Base-by-base conservation (phyloP, 2,888 invertebrate genomes). In the Plebejus melissa region DNA sequence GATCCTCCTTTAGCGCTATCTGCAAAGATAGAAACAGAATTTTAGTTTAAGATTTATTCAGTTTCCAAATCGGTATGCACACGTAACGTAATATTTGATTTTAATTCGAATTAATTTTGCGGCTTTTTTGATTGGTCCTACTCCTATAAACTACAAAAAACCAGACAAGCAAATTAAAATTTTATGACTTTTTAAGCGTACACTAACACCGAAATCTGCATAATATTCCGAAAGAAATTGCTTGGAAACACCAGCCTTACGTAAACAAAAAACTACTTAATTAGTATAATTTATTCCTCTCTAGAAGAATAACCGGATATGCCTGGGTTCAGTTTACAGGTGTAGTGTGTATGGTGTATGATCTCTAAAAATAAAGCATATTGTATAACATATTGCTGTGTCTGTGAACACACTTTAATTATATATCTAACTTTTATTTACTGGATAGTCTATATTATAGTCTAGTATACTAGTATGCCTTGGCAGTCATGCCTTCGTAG, bases 1-100 rank as follows among this genome's bases (percentile, higher is more conserved):
- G 96, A 90, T 96, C 96, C 86, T 96, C 95, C 88, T 95, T 95
- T 87, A 95, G 89, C 84, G 94, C 87, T 80, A 91, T 88, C 94
- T 94, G 91, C 74, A 90, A 92, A 84, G 82, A 85, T 11, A 70
- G 9, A 41, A 70, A 75, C 50, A 54, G n/a, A 72, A 69, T 77
- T 78, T 80, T 78, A 82, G 81, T 79, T 38, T 77, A 22, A 28
- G 4, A 60, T 60, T 22, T 22, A n/a, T 58, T 58, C 22, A 58
- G 16, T n/a, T 58, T 58, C 3, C 28, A 2, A 22, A 22, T 60
- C 9, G 4, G 54, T 16, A 54, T 16, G 16, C 54, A 54, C 54
- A 54, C 46, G 46, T 46, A 46, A 46, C 46, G 9, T 46, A 46
- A 46, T 11, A 46, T 46, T 46, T 54, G 16, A 1, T 74, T 28